Evolutionary conservation across 2,888 invertebrate species (phyloP).

Genomic region (Anorthoa munda): DNA sequence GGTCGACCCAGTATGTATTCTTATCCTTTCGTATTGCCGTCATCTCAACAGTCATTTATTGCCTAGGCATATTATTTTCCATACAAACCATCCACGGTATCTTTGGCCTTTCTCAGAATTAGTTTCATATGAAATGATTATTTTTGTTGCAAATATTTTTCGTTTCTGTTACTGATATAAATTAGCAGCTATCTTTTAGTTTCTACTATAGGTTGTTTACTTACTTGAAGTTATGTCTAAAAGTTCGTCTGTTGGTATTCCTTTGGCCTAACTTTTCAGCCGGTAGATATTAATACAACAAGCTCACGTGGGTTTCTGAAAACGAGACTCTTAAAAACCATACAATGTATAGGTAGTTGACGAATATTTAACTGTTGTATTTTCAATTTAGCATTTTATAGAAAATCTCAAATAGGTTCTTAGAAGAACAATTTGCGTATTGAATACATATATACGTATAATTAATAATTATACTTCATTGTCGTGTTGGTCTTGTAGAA

Average conservation of each 20-base stretch:
- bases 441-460: too few species aligned
- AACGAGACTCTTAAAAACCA: not conserved
- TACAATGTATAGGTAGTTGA: not conserved
- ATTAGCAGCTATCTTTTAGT: too few species aligned
- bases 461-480: too few species aligned
- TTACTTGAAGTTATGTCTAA: constrained; percentile 13
- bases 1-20: too few species aligned
- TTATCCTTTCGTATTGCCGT: too few species aligned
- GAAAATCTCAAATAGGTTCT: not conserved
- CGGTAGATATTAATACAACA: not conserved
- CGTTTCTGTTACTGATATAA: not conserved
- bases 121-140: not conserved
- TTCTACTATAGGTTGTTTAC: not conserved
- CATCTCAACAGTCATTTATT: too few species aligned
- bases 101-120: too few species aligned
- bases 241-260: constrained; percentile 22
- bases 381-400: not conserved
- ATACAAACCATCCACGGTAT: too few species aligned
- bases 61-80: too few species aligned
- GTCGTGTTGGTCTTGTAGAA: not conserved
- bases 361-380: not conserved
- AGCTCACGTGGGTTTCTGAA: constrained; percentile 7
- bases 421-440: not conserved
- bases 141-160: not conserved
- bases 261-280: constrained; percentile 28